Evolutionary conservation across 2,797 vertebrate species (phyloP).

Genomic region (Pseudotriccus pelzelni): DNA sequence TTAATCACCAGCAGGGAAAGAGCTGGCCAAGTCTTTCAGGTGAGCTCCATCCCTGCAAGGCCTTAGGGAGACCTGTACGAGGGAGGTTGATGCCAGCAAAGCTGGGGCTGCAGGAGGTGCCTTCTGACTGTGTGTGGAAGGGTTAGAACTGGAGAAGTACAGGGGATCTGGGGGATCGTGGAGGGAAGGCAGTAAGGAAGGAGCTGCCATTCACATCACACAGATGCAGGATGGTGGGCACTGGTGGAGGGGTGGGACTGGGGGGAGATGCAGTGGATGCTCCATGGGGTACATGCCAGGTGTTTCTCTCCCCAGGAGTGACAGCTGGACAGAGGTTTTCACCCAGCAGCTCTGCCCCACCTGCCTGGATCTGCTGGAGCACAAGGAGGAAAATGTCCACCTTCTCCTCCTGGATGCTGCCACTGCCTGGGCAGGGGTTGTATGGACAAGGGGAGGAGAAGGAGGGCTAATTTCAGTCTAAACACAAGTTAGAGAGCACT

Average conservation of each 20-base stretch:
- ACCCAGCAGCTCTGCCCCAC: neutral
- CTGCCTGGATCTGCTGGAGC: neutral
- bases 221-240: neutral
- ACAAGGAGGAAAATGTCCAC: neutral
- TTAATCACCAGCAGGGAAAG: neutral
- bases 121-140: neutral
- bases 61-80: neutral
- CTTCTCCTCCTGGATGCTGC: neutral
- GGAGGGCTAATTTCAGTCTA: neutral
- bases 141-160: neutral
- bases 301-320: neutral
- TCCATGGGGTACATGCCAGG: neutral
- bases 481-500: neutral
- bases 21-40: neutral
- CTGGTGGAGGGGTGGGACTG: neutral
- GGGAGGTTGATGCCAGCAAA: neutral
- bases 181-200: neutral
- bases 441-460: neutral
- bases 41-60: neutral
- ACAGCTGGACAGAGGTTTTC: neutral
- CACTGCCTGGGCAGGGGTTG: neutral
- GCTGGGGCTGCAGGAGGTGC: neutral
- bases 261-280: neutral
- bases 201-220: neutral
- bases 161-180: neutral